Evolutionary conservation across 2,113 vertebrate genomes (phyloP).

Genomic region (Xiphophorus couchianus): DNA sequence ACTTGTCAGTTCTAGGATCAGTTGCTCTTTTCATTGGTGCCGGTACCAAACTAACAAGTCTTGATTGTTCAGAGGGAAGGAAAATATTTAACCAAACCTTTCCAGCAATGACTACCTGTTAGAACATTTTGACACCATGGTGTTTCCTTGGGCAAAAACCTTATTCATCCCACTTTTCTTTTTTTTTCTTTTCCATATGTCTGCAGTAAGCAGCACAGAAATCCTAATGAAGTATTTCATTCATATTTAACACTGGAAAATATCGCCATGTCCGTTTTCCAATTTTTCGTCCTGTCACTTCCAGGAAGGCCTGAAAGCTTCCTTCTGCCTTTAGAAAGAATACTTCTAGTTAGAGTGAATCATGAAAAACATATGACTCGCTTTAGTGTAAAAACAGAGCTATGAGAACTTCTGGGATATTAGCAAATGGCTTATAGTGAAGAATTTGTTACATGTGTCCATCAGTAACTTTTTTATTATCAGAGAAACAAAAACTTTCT

Average conservation of each 20-base stretch:
- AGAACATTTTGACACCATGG: slow-evolving; percentile 40
- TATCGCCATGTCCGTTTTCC: slow-evolving; percentile 50
- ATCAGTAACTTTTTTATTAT: slow-evolving; percentile 9
- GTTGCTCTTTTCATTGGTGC: slow-evolving; percentile 18
- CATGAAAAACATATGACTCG: slow-evolving; percentile 68
- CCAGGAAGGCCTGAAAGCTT: slow-evolving; percentile 36
- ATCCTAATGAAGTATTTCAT: slow-evolving; percentile 59
- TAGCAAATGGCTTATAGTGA: slow-evolving; percentile 53
- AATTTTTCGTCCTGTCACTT: slow-evolving; percentile 53
- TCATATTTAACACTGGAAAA: slow-evolving; percentile 63
- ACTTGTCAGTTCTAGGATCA: slow-evolving; percentile 19
- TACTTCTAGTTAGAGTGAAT: slow-evolving; percentile 56
- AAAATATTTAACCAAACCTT: slow-evolving; percentile 51
- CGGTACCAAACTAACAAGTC: slow-evolving; percentile 36
- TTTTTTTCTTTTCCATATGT: slow-evolving; percentile 61
- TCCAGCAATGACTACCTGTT: slow-evolving; percentile 55
- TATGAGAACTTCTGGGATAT: slow-evolving; percentile 57
- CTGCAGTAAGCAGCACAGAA: slow-evolving; percentile 50
- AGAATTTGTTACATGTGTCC: slow-evolving; percentile 27
- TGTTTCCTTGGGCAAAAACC: slow-evolving; percentile 40
- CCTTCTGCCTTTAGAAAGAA: slow-evolving; percentile 49
- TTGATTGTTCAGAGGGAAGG: slow-evolving; percentile 35
- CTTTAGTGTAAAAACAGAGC: slow-evolving; percentile 46
- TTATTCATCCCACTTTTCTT: slow-evolving; percentile 61
- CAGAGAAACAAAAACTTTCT: not conserved